Evolutionary conservation across 2,888 invertebrate genomes (phyloP).

Genomic region (Pristionchus exspectatus): DNA sequence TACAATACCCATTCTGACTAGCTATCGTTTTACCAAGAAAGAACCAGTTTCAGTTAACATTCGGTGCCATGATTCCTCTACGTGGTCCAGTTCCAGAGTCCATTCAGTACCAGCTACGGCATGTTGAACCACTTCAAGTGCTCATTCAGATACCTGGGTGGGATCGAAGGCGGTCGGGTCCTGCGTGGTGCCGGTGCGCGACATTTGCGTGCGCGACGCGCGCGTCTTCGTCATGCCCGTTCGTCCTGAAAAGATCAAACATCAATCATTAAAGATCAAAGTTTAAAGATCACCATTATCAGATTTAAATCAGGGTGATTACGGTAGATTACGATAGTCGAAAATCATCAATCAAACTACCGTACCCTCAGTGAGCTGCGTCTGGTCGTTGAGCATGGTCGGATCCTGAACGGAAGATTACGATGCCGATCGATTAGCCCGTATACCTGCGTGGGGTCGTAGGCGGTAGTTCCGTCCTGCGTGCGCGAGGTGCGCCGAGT

Average conservation of each 20-base stretch:
- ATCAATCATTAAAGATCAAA: no score
- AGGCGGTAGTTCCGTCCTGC: background rate
- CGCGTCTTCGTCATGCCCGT: slow-evolving; percentile 34
- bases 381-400: background rate
- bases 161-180: slow-evolving; percentile 30
- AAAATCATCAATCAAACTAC: background rate
- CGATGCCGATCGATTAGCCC: background rate
- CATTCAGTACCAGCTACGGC: background rate
- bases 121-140: no score
- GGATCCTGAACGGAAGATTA: slow-evolving; percentile 15
- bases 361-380: slow-evolving; percentile 13
- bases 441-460: slow-evolving; percentile 10
- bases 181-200: slow-evolving; percentile 25
- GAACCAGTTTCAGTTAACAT: no score
- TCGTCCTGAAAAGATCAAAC: background rate
- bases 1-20: no score
- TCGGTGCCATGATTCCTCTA: no score
- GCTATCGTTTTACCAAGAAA: no score
- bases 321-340: background rate
- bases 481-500: slow-evolving; percentile 32
- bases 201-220: slow-evolving; percentile 18
- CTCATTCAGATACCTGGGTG: background rate
- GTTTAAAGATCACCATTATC: no score
- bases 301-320: background rate
- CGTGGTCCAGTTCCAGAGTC: background rate